Evolutionary conservation across 1,140 invertebrate species (phyloP).

Genomic region (Ooceraea biroi): DNA sequence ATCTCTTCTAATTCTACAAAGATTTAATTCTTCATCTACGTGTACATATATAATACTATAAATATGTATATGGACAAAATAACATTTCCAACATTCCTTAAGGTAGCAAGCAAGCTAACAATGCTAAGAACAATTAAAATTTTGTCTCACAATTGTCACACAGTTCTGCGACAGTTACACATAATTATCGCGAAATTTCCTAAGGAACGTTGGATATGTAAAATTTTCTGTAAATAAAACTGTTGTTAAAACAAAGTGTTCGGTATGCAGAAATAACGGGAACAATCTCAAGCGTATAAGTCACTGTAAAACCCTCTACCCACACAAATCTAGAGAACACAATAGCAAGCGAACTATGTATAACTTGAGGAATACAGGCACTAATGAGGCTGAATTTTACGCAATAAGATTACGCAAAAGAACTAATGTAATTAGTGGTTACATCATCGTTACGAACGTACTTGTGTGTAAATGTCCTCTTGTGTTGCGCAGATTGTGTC

Average conservation of each 20-base stretch:
- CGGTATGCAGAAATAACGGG: neutral
- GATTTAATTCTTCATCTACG: neutral
- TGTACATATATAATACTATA: conserved; percentile 15
- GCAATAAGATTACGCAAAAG: conserved; percentile 19
- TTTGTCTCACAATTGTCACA: neutral
- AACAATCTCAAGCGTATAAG: conserved; percentile 3
- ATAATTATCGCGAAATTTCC: neutral
- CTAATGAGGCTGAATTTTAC: conserved; percentile 2
- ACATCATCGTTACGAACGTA: conserved; percentile 36
- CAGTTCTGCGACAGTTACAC: too few relatives aligned
- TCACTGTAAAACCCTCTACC: conserved; percentile 22
- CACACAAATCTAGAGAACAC: conserved; percentile 49
- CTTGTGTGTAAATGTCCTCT: conserved; percentile 63
- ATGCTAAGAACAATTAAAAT: neutral
- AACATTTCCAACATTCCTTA: conserved; percentile 48
- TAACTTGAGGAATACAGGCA: conserved; percentile 14
- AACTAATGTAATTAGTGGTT: neutral
- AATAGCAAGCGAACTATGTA: conserved; percentile 60
- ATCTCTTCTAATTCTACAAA: neutral
- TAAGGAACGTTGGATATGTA: neutral
- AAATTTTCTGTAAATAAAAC: neutral
- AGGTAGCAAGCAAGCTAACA: conserved; percentile 20
- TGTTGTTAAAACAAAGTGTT: neutral
- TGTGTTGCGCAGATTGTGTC: too few relatives aligned
- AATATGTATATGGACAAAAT: conserved; percentile 2